A percentile compares a stretch with the other conserved stretches of the same genome.
phyloP scores from a whole-genome alignment of 2,888 invertebrate species.

The Melieria omissa region DNA sequence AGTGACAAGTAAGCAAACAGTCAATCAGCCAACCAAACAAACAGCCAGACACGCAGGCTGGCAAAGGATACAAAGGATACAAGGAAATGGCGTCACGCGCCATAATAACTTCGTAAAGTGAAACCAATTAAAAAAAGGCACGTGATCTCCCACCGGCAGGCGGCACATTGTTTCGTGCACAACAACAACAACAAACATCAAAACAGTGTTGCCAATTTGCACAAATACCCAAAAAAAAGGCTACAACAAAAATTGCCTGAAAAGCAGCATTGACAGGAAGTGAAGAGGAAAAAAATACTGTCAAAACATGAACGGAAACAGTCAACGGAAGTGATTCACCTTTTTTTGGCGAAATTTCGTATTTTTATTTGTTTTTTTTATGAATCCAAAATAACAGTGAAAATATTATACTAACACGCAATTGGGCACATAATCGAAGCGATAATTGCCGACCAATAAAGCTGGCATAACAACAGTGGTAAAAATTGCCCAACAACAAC shows the following conservation, averaged over 20 bases:
- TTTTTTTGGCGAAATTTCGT: no score
- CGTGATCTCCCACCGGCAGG: conserved; percentile 25
- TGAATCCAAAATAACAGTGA: not conserved
- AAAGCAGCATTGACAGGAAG: not conserved
- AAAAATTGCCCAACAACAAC: not conserved
- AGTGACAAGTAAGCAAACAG: not conserved
- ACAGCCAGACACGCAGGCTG: no score
- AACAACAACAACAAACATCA: no score
- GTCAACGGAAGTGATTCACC: no score
- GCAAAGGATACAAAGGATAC: conserved; percentile 17
- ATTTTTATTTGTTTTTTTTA: no score
- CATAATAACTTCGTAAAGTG: conserved; percentile 42
- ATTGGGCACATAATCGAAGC: not conserved
- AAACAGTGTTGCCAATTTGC: not conserved
- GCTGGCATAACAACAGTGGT: not conserved
- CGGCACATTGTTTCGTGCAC: not conserved
- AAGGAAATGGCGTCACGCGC: conserved; percentile 31
- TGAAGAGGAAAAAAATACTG: not conserved
- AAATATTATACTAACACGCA: not conserved
- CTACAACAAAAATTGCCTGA: not conserved
- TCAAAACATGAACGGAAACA: no score
- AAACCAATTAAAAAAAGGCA: conserved; percentile 46
- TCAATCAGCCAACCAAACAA: no score
- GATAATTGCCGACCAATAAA: not conserved
- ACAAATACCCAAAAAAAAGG: not conserved